These are phyloP conservation scores for Achatina immaculata DNA, from an alignment of 1,140 invertebrate genomes.

Conservation along the genomic window DNA sequence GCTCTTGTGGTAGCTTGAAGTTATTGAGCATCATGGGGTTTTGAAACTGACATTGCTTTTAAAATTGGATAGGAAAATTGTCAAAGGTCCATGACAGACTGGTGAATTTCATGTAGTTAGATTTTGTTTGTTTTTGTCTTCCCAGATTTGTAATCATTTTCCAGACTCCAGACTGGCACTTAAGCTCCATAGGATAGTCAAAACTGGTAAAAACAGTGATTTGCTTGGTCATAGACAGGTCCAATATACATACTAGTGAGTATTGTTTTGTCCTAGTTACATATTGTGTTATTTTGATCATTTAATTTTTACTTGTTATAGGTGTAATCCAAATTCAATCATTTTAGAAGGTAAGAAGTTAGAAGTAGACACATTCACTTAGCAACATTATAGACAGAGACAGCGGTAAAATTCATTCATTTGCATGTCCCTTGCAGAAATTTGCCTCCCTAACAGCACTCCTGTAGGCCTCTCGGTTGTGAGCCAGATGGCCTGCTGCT, in stretches of 20 bases:
- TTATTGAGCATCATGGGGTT: background rate
- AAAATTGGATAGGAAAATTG: background rate
- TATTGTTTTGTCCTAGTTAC: background rate
- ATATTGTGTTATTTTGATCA: background rate
- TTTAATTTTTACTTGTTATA: background rate
- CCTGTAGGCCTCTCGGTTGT: too few relatives aligned
- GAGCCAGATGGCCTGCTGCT: too few relatives aligned
- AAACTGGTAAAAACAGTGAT: slow-evolving; percentile 23
- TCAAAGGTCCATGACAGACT: background rate
- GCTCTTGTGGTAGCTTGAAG: background rate
- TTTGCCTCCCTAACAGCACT: too few relatives aligned
- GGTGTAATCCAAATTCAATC: too few relatives aligned
- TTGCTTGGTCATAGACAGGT: background rate
- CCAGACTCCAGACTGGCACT: slow-evolving; percentile 20
- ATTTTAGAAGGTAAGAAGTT: too few relatives aligned
- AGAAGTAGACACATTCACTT: too few relatives aligned
- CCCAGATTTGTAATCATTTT: slow-evolving; percentile 3
- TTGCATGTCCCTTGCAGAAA: too few relatives aligned
- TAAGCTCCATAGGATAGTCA: background rate
- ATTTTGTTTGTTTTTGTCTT: background rate
- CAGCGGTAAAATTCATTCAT: too few relatives aligned
- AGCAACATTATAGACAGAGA: background rate
- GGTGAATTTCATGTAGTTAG: background rate
- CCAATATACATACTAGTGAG: slow-evolving; percentile 15
- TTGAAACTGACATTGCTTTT: background rate